Conservation (phyloP, 2,113 vertebrate species). For the Malurus elegans region DNA sequence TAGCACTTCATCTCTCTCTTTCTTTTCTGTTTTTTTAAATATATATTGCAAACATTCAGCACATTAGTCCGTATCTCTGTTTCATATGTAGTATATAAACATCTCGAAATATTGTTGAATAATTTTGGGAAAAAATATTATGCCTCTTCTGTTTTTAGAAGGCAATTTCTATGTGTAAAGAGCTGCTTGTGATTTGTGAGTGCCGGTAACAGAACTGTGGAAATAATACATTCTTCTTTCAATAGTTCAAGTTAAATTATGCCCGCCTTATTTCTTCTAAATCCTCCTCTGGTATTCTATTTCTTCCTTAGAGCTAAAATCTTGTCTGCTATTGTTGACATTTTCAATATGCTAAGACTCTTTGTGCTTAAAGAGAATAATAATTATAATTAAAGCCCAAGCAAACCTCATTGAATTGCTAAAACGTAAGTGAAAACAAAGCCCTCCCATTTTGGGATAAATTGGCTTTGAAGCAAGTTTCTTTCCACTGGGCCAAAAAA, state of each 20-base stretch:
- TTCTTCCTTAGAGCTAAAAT: neutral
- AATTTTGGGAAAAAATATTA: neutral
- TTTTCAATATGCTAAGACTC: neutral
- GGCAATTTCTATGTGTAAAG: neutral
- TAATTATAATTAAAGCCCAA: slow-evolving; percentile 14
- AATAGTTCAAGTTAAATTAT: neutral
- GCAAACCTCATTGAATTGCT: neutral
- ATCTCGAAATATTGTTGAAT: neutral
- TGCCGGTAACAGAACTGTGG: neutral
- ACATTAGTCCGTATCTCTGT: neutral
- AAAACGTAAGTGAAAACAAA: slow-evolving; percentile 14
- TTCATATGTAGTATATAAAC: neutral
- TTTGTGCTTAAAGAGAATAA: neutral
- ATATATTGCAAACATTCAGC: neutral
- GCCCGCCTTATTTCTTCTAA: neutral
- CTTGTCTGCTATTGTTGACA: neutral
- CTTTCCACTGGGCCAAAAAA: neutral
- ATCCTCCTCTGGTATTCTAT: neutral
- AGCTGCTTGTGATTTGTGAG: neutral
- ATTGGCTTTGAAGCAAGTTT: neutral
- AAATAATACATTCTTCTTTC: neutral
- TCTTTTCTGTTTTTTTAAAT: neutral
- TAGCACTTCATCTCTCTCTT: neutral
- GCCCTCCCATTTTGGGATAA: neutral
- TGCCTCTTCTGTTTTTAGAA: neutral